These are phyloP conservation scores for Lophura nycthemera DNA, from an alignment of 2,113 vertebrate genomes.

Conservation along the genomic window DNA sequence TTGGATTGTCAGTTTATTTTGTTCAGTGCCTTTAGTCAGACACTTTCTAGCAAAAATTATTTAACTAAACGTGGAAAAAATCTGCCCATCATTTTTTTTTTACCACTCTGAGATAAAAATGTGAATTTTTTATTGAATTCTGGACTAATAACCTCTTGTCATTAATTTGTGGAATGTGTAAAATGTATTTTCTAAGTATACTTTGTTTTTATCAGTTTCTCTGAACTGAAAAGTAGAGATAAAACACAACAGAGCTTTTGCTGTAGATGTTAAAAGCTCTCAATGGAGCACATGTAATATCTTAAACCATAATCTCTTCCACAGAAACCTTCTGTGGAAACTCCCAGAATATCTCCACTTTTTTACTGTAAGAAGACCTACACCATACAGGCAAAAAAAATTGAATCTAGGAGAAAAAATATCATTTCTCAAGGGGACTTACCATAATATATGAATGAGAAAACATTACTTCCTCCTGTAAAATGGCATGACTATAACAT, in stretches of 20 bases:
- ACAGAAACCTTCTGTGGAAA: neutral
- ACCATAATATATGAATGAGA: constrained; percentile 2
- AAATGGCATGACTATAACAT: constrained; percentile 25
- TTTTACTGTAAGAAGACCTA: neutral
- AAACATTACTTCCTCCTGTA: constrained; percentile 38
- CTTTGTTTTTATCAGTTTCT: constrained; percentile 1
- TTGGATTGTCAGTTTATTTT: constrained; percentile 18
- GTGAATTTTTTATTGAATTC: neutral
- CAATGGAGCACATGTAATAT: neutral
- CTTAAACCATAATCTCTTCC: constrained; percentile 32
- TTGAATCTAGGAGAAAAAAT: constrained; percentile 12
- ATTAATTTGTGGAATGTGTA: neutral
- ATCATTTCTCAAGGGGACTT: constrained; percentile 24
- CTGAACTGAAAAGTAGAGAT: constrained; percentile 18
- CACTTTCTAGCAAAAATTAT: neutral
- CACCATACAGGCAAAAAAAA: constrained; percentile 19
- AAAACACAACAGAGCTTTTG: constrained; percentile 24
- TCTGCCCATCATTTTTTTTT: neutral
- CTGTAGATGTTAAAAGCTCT: constrained; percentile 11
- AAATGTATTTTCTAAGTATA: neutral
- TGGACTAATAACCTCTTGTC: neutral
- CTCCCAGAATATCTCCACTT: neutral
- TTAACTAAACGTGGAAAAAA: neutral
- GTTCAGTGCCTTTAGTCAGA: neutral
- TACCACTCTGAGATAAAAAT: neutral